These are phyloP conservation scores for Rhinophrynus dorsalis DNA, from an alignment of 2,797 vertebrate genomes.

Conservation along the genomic window DNA sequence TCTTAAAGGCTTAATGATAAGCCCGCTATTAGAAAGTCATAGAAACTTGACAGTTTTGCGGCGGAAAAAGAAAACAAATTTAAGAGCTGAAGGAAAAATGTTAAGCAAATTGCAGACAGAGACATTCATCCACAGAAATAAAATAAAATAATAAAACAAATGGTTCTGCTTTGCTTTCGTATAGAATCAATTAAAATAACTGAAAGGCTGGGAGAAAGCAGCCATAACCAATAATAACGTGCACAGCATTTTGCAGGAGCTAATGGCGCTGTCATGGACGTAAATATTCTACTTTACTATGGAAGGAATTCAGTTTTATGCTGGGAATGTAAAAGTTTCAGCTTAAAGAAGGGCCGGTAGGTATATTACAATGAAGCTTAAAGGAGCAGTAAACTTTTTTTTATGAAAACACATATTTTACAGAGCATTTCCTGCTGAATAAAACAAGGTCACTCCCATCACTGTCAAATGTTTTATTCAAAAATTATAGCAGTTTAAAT, in stretches of 20 bases:
- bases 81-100: neutral
- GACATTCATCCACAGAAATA: neutral
- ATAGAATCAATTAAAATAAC: conserved; percentile 5
- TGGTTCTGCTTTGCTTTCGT: neutral
- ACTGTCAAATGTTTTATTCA: no score
- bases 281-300: neutral
- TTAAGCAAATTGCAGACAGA: neutral
- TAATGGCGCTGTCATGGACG: neutral
- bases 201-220: neutral
- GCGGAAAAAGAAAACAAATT: neutral
- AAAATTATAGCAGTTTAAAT: no score
- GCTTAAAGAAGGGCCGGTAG: no score
- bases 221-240: neutral
- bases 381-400: no score
- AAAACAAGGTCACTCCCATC: no score
- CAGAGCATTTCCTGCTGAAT: no score
- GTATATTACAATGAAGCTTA: no score
- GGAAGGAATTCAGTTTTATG: neutral
- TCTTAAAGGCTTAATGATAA: conserved; percentile 2
- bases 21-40: conserved; percentile 3
- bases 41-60: conserved; percentile 5
- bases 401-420: no score
- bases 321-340: neutral
- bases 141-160: neutral
- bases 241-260: neutral